Evolutionary conservation across 2,888 invertebrate genomes (phyloP).

Genomic region (Xylota sylvarum): DNA sequence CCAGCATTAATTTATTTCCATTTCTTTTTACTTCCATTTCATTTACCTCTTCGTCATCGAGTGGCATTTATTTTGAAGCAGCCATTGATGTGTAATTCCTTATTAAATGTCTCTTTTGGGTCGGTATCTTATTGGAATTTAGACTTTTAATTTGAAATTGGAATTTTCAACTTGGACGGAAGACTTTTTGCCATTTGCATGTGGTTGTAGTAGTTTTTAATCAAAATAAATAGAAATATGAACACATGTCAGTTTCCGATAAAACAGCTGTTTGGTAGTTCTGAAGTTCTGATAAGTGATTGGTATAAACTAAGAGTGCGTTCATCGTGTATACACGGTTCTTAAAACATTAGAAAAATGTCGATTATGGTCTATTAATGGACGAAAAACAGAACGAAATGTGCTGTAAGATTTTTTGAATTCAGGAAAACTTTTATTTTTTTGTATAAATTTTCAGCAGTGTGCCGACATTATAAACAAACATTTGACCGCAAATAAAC

Average conservation of each 20-base stretch:
- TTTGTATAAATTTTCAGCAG: no score
- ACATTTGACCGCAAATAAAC: no score
- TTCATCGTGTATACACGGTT: slow-evolving; percentile 18
- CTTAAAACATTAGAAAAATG: no score
- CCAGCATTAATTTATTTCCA: slow-evolving; percentile 18
- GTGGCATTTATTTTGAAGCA: slow-evolving; percentile 4
- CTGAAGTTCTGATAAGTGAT: slow-evolving; percentile 50
- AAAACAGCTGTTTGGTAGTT: slow-evolving; percentile 27
- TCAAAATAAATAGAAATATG: slow-evolving; percentile 44
- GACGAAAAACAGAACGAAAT: no score
- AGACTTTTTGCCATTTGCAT: not conserved
- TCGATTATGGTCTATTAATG: no score
- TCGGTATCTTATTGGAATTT: not conserved
- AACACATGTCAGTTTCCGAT: slow-evolving; percentile 30
- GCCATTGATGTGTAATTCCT: not conserved
- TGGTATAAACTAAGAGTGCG: slow-evolving; percentile 51
- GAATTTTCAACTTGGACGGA: slow-evolving; percentile 10
- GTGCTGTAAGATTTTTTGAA: no score
- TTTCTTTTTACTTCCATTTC: slow-evolving; percentile 2
- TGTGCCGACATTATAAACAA: no score
- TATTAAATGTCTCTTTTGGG: not conserved
- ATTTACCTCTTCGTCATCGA: not conserved
- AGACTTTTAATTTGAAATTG: not conserved
- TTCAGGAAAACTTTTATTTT: no score
- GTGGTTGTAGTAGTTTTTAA: slow-evolving; percentile 1